These are phyloP conservation scores for Andrena fulva DNA, from an alignment of 2,888 invertebrate species.

Conservation along the genomic window DNA sequence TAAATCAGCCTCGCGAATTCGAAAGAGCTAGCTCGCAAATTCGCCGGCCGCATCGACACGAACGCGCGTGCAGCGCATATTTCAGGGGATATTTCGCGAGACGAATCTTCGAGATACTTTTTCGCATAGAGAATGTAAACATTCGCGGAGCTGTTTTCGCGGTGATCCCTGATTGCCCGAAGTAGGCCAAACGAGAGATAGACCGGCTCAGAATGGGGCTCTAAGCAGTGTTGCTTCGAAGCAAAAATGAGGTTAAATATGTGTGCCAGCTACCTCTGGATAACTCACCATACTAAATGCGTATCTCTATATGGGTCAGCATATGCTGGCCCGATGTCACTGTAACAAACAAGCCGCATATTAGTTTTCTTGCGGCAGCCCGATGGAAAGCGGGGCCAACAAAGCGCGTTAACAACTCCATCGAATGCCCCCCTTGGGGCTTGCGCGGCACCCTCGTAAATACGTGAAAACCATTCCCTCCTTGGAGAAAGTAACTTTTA, in stretches of 20 bases:
- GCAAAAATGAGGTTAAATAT: constrained; percentile 56
- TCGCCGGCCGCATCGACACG: neutral
- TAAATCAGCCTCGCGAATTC: neutral
- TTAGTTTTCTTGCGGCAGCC: neutral
- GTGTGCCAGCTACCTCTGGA: constrained; percentile 37
- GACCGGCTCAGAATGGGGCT: constrained; percentile 24
- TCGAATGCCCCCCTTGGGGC: neutral
- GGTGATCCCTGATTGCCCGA: constrained; percentile 19
- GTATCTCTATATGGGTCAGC: constrained; percentile 20
- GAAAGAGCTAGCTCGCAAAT: constrained; percentile 12
- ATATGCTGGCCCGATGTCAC: constrained; percentile 23
- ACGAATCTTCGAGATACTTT: constrained; percentile 24
- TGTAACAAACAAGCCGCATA: constrained; percentile 21
- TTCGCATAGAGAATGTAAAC: constrained; percentile 34
- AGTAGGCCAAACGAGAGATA: constrained; percentile 40
- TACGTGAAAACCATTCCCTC: too few species aligned
- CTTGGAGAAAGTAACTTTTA: too few species aligned
- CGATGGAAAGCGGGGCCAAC: neutral
- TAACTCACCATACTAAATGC: constrained; percentile 15
- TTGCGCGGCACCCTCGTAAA: too few species aligned
- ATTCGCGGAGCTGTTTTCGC: constrained; percentile 28
- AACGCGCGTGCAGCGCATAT: neutral
- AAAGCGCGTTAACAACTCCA: neutral
- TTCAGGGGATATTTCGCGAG: constrained; percentile 17
- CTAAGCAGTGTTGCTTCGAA: constrained; percentile 6